Evolutionary conservation across 2,797 vertebrate species (phyloP).

Genomic region (Limosa lapponica): DNA sequence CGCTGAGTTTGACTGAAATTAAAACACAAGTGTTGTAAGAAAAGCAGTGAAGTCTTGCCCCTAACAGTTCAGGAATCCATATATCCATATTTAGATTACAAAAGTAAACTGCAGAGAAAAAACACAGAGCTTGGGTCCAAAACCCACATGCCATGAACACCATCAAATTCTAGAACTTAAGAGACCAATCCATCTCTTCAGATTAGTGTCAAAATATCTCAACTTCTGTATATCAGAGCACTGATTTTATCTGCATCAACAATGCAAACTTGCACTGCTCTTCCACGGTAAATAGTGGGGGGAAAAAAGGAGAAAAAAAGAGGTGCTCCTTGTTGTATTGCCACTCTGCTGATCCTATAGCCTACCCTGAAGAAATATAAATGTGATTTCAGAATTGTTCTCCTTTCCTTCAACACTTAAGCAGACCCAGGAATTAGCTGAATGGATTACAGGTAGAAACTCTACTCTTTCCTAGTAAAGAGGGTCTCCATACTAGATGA

Average conservation of each 20-base stretch:
- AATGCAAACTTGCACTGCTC: not conserved
- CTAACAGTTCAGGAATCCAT: not conserved
- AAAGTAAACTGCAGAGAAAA: not conserved
- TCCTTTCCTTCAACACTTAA: not conserved
- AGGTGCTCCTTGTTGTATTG: not conserved
- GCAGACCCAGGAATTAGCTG: not conserved
- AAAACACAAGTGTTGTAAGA: constrained; percentile 66
- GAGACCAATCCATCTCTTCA: not conserved
- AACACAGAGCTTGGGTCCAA: not conserved
- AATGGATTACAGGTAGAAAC: not conserved
- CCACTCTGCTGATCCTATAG: not conserved
- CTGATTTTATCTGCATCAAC: not conserved
- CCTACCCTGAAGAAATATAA: not conserved
- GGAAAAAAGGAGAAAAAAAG: not conserved
- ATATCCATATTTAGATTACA: not conserved
- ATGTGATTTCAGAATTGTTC: not conserved
- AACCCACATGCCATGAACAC: not conserved
- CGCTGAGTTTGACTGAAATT: constrained; percentile 93
- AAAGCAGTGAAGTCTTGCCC: not conserved
- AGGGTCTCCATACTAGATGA: not conserved
- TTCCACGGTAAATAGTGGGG: not conserved
- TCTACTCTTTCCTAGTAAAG: not conserved
- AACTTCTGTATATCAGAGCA: not conserved
- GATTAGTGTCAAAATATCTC: not conserved
- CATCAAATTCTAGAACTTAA: not conserved